Conservation (phyloP, 2,113 vertebrate species). For the Microcebus ravelobensis region DNA sequence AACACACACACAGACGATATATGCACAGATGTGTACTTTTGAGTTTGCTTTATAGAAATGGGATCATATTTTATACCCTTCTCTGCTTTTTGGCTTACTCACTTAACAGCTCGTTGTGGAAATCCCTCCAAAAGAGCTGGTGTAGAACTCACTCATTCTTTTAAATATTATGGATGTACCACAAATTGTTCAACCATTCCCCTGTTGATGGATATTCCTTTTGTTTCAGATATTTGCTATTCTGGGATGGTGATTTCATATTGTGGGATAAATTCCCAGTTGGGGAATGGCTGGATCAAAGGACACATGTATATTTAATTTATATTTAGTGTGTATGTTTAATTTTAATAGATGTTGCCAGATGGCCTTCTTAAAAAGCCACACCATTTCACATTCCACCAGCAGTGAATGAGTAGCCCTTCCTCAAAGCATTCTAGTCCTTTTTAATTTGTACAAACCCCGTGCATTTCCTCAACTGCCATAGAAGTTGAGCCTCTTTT, state of each 20-base stretch:
- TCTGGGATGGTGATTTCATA: conserved; percentile 3
- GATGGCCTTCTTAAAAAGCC: background rate
- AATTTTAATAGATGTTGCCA: conserved; percentile 38
- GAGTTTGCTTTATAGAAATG: conserved; percentile 7
- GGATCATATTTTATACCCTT: conserved; percentile 7
- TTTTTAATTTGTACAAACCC: background rate
- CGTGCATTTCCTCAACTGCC: background rate
- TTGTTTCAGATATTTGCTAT: conserved; percentile 44
- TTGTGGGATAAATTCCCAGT: conserved; percentile 23
- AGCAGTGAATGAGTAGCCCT: background rate
- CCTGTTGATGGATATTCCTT: background rate
- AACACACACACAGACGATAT: background rate
- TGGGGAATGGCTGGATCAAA: conserved; percentile 4
- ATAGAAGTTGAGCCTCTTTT: background rate
- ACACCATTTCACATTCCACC: background rate
- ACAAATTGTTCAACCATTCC: background rate
- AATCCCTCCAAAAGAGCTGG: background rate
- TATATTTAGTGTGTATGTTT: conserved; percentile 21
- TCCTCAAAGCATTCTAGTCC: background rate
- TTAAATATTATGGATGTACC: background rate
- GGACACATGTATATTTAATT: background rate
- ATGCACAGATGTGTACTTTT: background rate
- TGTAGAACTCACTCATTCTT: background rate
- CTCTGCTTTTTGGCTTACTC: conserved; percentile 26
- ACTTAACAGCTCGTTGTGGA: background rate